Conservation (phyloP, 2,797 vertebrate genomes). For the Buphagus erythrorhynchus region DNA sequence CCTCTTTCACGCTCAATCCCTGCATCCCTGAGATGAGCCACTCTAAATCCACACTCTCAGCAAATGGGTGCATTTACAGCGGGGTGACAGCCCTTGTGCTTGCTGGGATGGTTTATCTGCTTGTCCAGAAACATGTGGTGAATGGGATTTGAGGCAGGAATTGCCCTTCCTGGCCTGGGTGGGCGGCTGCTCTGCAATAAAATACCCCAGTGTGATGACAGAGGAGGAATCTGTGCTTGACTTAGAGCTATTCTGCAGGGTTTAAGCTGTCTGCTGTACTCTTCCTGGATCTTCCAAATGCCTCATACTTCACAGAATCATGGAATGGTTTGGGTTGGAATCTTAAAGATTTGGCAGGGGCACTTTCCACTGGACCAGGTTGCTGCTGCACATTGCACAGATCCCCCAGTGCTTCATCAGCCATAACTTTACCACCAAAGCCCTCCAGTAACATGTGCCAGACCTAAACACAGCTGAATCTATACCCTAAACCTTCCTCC, state of each 20-base stretch:
- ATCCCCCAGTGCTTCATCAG: neutral
- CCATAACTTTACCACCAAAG: neutral
- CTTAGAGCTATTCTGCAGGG: neutral
- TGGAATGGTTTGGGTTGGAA: neutral
- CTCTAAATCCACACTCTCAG: neutral
- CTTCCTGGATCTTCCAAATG: neutral
- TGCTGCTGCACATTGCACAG: neutral
- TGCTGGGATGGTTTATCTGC: neutral
- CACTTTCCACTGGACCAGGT: neutral
- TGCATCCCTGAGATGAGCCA: neutral
- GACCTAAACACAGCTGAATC: neutral
- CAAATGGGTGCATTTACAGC: neutral
- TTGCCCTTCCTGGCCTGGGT: neutral
- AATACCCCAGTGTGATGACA: neutral
- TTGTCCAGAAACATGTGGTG: neutral
- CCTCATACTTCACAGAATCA: neutral
- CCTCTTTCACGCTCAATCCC: neutral
- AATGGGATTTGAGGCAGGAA: neutral
- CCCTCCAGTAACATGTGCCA: neutral
- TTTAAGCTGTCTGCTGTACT: neutral
- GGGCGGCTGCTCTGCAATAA: neutral
- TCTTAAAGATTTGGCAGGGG: neutral
- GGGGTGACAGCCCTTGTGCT: neutral
- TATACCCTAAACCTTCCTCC: neutral
- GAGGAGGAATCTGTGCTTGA: neutral